Evolutionary conservation across 1,140 invertebrate species (phyloP).

Genomic region (Tribolium madens): DNA sequence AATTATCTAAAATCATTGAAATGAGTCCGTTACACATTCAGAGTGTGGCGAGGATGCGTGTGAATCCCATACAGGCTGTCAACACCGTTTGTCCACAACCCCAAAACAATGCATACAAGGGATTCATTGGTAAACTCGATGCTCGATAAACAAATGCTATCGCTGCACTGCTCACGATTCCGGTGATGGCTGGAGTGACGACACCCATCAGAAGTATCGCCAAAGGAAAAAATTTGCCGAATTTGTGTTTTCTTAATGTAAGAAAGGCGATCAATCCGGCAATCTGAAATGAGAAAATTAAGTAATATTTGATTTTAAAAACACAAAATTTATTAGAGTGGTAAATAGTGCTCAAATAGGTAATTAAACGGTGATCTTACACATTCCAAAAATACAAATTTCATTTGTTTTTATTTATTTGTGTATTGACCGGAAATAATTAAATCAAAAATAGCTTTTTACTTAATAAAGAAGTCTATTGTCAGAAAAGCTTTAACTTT

Average conservation of each 20-base stretch:
- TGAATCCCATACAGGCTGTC: conserved; percentile 89
- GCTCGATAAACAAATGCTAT: conserved; percentile 93
- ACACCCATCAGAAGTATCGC: conserved; percentile 90
- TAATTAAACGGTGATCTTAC: too few species aligned
- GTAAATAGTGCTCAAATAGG: too few species aligned
- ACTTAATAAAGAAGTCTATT: too few species aligned
- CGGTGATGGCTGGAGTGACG: conserved; percentile 85
- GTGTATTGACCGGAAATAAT: too few species aligned
- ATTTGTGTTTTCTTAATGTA: conserved; percentile 91
- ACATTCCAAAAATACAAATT: too few species aligned
- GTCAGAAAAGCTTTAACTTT: too few species aligned
- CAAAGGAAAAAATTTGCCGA: conserved; percentile 92
- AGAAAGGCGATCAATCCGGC: conserved; percentile 91
- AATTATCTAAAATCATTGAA: conserved; percentile 38
- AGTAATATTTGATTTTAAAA: too few species aligned
- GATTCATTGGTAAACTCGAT: conserved; percentile 88
- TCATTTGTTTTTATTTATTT: too few species aligned
- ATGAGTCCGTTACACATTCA: conserved; percentile 67
- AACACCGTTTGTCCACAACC: conserved; percentile 93
- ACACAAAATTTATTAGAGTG: too few species aligned
- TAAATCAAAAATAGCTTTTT: too few species aligned
- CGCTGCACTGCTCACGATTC: conserved; percentile 91
- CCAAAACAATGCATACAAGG: conserved; percentile 92
- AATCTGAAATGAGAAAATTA: too few species aligned
- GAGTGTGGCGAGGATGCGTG: conserved; percentile 91